Base-by-base conservation (phyloP, 2,888 invertebrate species). In the Pterostichus madidus region DNA sequence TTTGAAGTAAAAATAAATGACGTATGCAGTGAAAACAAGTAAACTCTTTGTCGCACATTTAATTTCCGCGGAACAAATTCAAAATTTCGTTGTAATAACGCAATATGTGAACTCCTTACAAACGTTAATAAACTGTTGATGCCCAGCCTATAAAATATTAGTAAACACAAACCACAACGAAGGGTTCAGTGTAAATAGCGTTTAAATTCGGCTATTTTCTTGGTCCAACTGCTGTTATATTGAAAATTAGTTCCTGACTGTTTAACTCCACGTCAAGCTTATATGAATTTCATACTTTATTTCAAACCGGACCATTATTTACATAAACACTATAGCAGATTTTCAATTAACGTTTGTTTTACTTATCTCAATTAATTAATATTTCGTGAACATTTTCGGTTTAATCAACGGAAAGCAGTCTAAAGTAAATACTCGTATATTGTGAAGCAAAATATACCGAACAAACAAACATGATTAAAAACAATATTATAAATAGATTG, bases 251-350 rank as follows among this genome's bases (percentile, higher is more conserved):
- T 49, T 5, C 0, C 49, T 49, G 10, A 10, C 8, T n/a, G 49
- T 49, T 49, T 49, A 49, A 49, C 5, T 49, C 4, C 49, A 13
- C 49, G 1, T 49, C 49, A 49, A 49, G 11, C 49, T 49, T 49
- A 49, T 49, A 49, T 49, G 49, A 49, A 49, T 49, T 49, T 49
- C 49, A 49, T 49, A 49, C 2, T 49, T 49, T 49, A 49, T 49
- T 11, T 49, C 5, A 49, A 13, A 49, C 49, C 10, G n/a, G n/a
- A 49, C 2, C 49, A n/a, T 49, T 49, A 10, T 39, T 39, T 39
- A 7, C 39, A 5, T 3, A 39, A 2, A 49, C 49, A n/a, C 2
- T 8, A 49, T 10, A 5, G 49, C 5, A 5, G 49, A 49, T 0
- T 49, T 49, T 49, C 10, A 49, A 49, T n/a, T 11, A n/a, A 4